Evolutionary conservation across 1,140 invertebrate species (phyloP).

Genomic region (Anadara kagoshimensis): DNA sequence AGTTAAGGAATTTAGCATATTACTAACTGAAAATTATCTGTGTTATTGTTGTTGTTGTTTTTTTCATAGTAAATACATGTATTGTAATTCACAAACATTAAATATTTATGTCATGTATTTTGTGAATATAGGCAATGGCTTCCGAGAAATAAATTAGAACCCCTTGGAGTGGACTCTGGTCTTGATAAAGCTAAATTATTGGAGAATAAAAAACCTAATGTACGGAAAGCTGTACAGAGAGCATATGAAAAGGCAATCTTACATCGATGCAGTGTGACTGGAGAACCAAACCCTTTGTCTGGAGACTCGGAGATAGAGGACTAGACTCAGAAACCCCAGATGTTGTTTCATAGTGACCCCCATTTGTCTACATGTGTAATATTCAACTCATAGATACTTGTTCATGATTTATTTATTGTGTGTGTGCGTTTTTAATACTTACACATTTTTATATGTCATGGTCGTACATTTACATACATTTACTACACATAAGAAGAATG

Average conservation of each 20-base stretch:
- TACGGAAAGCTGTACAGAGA: slow-evolving; percentile 94
- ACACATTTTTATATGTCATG: too few relatives aligned
- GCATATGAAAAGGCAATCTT: slow-evolving; percentile 94
- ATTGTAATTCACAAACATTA: not conserved
- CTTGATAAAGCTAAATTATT: slow-evolving; percentile 92
- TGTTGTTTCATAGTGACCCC: too few relatives aligned
- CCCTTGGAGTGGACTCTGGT: slow-evolving; percentile 88
- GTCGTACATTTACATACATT: too few relatives aligned
- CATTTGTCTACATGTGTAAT: too few relatives aligned
- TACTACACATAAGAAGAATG: too few relatives aligned
- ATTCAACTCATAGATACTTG: too few relatives aligned
- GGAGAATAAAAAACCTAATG: slow-evolving; percentile 92
- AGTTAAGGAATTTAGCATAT: not conserved
- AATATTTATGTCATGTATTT: not conserved
- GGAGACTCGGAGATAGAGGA: slow-evolving; percentile 64
- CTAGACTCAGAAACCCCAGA: too few relatives aligned
- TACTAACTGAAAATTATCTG: too few relatives aligned
- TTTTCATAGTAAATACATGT: not conserved
- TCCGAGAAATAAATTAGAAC: slow-evolving; percentile 92
- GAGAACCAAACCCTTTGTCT: slow-evolving; percentile 73
- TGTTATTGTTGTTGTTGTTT: not conserved
- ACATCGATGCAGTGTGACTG: slow-evolving; percentile 81
- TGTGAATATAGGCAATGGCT: slow-evolving; percentile 88
- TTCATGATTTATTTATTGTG: too few relatives aligned
- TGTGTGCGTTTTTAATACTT: too few relatives aligned